Percentiles rank a stretch among this genome's conserved stretches.
phyloP scores from a whole-genome alignment of 23 tunicate species.

The Corella eumyota region DNA sequence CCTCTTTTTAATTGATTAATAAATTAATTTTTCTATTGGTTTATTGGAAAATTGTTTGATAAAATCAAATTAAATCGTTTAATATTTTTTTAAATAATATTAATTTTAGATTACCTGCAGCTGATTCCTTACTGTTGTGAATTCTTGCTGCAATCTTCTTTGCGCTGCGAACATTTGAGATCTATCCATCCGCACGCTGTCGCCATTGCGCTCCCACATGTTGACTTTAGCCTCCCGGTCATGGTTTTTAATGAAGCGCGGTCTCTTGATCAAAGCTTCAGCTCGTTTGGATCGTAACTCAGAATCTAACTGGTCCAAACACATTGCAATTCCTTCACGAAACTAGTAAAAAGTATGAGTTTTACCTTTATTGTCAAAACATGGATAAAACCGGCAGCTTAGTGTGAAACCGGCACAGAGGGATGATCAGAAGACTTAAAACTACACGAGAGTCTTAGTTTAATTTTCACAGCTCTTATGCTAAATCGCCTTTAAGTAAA shows the following conservation, averaged over 20 bases:
- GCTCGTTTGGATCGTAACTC: constrained; percentile 15
- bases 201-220: constrained; percentile 22
- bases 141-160: constrained; percentile 20
- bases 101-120: too few relatives aligned
- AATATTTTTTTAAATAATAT: too few relatives aligned
- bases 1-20: too few relatives aligned
- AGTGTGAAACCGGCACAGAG: too few relatives aligned
- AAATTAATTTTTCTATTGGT: too few relatives aligned
- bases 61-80: background rate
- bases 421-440: too few relatives aligned
- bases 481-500: too few relatives aligned
- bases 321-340: constrained; percentile 24
- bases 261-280: constrained; percentile 29
- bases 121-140: constrained; percentile 20
- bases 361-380: too few relatives aligned
- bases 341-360: constrained; percentile 21
- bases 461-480: too few relatives aligned
- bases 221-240: constrained; percentile 16
- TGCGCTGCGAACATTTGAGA: constrained; percentile 6
- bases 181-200: constrained; percentile 26
- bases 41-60: too few relatives aligned
- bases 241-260: constrained; percentile 39
- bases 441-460: too few relatives aligned
- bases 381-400: too few relatives aligned
- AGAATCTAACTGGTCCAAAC: constrained; percentile 27